Evolutionary conservation across 2,888 invertebrate species (phyloP).

Genomic region (Itoplectis maculator): DNA sequence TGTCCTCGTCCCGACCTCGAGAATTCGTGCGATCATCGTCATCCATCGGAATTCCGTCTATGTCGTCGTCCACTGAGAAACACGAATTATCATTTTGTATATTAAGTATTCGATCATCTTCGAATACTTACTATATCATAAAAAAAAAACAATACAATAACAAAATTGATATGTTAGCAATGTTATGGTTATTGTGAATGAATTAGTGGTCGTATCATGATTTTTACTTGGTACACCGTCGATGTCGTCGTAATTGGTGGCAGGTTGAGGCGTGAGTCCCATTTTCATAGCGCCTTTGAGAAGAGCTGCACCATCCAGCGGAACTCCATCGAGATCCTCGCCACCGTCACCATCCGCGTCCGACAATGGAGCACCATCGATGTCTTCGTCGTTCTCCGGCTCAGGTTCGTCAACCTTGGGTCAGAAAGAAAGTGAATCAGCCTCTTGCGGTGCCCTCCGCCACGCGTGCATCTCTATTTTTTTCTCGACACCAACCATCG

Average conservation of each 20-base stretch:
- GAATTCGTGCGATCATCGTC: constrained; percentile 78
- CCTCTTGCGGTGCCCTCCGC: neutral
- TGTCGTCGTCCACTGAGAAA: constrained; percentile 89
- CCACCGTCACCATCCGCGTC: constrained; percentile 84
- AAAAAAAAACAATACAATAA: too few species aligned
- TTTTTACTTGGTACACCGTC: constrained; percentile 88
- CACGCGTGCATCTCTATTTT: neutral
- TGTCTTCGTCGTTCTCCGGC: constrained; percentile 87
- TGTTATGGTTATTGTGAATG: too few species aligned
- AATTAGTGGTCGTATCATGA: neutral
- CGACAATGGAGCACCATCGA: constrained; percentile 89
- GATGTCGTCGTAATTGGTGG: constrained; percentile 87
- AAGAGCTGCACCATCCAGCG: constrained; percentile 93
- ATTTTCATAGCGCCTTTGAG: constrained; percentile 89
- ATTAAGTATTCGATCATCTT: neutral
- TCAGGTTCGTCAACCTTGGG: constrained; percentile 79
- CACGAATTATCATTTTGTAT: neutral
- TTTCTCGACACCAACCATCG: constrained; percentile 74
- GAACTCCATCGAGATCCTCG: constrained; percentile 87
- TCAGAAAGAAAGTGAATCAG: neutral
- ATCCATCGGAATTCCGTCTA: constrained; percentile 91
- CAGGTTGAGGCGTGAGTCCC: constrained; percentile 82
- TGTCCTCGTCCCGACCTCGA: constrained; percentile 79
- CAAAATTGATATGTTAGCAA: neutral
- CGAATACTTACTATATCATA: neutral